Percentiles rank a stretch among this genome's conserved stretches.
Evolutionary conservation across 2,113 vertebrate species (phyloP).

Genomic region (Guaruba guarouba): DNA sequence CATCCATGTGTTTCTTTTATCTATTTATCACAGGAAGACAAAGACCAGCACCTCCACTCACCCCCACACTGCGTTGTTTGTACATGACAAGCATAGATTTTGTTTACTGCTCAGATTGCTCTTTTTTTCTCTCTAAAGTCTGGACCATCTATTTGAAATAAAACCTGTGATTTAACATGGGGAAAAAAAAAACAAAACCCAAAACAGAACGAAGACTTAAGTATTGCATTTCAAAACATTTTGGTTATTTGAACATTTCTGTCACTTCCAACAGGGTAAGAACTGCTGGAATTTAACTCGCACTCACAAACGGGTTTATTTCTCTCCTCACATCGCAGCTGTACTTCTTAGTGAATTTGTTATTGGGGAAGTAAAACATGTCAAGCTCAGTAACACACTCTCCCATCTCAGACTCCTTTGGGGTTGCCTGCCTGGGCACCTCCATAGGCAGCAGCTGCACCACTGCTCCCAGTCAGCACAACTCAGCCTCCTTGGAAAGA

Average conservation of each 20-base stretch:
- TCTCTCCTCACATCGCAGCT: neutral
- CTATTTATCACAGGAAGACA: neutral
- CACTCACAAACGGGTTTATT: neutral
- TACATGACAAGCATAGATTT: neutral
- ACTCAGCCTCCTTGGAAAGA: neutral
- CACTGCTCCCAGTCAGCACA: neutral
- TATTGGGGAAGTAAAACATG: neutral
- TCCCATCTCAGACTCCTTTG: neutral
- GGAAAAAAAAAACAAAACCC: neutral
- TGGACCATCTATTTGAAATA: neutral
- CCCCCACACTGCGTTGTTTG: accelerated
- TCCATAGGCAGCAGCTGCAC: neutral
- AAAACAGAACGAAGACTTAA: neutral
- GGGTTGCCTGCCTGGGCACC: neutral
- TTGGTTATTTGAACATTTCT: slow-evolving; percentile 35
- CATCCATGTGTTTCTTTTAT: neutral
- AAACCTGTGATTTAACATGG: slow-evolving; percentile 8
- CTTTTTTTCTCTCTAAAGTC: neutral
- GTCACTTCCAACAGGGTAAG: slow-evolving; percentile 12
- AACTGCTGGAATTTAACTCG: slow-evolving; percentile 34
- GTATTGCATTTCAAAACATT: slow-evolving; percentile 43
- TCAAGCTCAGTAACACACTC: neutral
- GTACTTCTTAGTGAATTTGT: neutral
- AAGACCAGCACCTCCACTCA: neutral
- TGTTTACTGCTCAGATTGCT: neutral